Evolutionary conservation across 2,113 vertebrate species (phyloP).

Genomic region (Semicossyphus pulcher): DNA sequence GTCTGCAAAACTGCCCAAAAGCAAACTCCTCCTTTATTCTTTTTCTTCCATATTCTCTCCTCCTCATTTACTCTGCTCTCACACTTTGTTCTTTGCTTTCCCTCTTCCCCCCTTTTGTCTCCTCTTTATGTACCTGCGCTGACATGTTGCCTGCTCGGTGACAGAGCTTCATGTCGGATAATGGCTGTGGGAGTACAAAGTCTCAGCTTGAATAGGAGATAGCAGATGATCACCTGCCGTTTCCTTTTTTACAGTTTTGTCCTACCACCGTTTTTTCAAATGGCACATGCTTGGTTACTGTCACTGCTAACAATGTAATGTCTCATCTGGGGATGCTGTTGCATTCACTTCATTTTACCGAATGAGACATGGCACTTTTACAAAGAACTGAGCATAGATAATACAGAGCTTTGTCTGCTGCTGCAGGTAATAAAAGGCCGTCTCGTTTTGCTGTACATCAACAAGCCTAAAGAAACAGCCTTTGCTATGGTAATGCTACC

Average conservation of each 20-base stretch:
- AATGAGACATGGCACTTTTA: conserved; percentile 39
- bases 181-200: conserved; percentile 34
- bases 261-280: conserved; percentile 4
- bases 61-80: conserved; percentile 43
- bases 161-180: conserved; percentile 38
- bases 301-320: conserved; percentile 38
- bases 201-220: conserved; percentile 26
- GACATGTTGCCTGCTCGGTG: conserved; percentile 36
- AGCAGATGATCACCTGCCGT: conserved; percentile 21
- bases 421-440: conserved; percentile 65
- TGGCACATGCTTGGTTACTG: conserved; percentile 21
- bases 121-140: conserved; percentile 14
- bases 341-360: conserved; percentile 54
- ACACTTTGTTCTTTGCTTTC: conserved; percentile 27
- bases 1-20: conserved; percentile 46
- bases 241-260: conserved; percentile 38
- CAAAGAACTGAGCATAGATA: conserved; percentile 56
- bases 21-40: conserved; percentile 35
- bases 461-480: conserved; percentile 60
- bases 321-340: conserved; percentile 41
- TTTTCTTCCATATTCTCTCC: neutral
- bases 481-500: conserved; percentile 64
- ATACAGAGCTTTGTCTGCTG: conserved; percentile 45
- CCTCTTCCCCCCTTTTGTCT: conserved; percentile 29
- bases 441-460: conserved; percentile 60